These are phyloP conservation scores for Lagria hirta DNA, from an alignment of 2,888 invertebrate genomes.

Conservation along the genomic window DNA sequence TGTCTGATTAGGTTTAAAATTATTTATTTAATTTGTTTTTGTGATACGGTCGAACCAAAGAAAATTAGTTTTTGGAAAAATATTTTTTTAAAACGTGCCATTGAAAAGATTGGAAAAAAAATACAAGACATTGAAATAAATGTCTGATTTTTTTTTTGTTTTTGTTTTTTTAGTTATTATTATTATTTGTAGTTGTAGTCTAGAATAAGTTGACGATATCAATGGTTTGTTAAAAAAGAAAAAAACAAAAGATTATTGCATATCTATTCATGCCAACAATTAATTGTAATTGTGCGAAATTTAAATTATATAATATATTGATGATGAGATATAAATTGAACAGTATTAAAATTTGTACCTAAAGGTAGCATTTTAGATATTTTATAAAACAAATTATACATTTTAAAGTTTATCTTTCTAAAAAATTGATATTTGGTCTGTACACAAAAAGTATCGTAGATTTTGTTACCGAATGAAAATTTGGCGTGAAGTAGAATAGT, in stretches of 20 bases:
- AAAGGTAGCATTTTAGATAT: slow-evolving; percentile 55
- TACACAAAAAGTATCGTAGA: slow-evolving; percentile 47
- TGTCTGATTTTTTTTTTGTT: slow-evolving; percentile 34
- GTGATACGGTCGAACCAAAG: slow-evolving; percentile 56
- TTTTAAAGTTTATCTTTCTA: slow-evolving; percentile 53
- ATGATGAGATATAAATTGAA: slow-evolving; percentile 45
- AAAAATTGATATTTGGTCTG: slow-evolving; percentile 49
- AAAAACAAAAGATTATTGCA: slow-evolving; percentile 43
- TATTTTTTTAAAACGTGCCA: slow-evolving; percentile 47
- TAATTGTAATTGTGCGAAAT: slow-evolving; percentile 41
- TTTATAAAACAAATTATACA: slow-evolving; percentile 52
- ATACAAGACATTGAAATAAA: slow-evolving; percentile 35
- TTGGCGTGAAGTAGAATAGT: slow-evolving; percentile 52
- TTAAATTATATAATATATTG: slow-evolving; percentile 40
- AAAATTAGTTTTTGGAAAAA: slow-evolving; percentile 39
- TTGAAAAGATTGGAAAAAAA: slow-evolving; percentile 32
- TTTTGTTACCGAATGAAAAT: slow-evolving; percentile 49
- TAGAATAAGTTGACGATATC: slow-evolving; percentile 37
- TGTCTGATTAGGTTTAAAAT: slow-evolving; percentile 52
- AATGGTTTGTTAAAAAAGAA: slow-evolving; percentile 38
- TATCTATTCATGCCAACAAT: slow-evolving; percentile 53
- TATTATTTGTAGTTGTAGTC: slow-evolving; percentile 37
- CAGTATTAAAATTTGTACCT: slow-evolving; percentile 57
- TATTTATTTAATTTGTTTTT: slow-evolving; percentile 48
- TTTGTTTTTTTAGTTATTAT: slow-evolving; percentile 23